Conservation (phyloP, 1,140 invertebrate species). For the Apis florea region DNA sequence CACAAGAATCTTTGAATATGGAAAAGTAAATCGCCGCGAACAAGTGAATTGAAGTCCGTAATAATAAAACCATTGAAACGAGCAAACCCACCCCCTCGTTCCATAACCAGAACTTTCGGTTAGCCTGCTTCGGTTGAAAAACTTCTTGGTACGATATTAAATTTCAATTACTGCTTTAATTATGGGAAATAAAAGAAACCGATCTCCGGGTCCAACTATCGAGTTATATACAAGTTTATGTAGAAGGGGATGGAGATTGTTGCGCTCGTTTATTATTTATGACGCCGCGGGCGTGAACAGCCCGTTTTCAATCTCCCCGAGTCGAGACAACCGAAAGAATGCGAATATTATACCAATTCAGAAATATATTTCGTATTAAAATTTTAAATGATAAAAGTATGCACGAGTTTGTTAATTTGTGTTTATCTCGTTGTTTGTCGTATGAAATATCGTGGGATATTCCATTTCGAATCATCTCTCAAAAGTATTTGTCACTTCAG, state of each 20-base stretch:
- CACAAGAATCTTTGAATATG: background rate
- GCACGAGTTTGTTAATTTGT: too few relatives aligned
- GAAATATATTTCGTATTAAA: too few relatives aligned
- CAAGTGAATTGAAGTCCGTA: slow-evolving; percentile 67
- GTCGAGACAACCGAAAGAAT: too few relatives aligned
- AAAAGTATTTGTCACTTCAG: too few relatives aligned
- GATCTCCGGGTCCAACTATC: background rate
- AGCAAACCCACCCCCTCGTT: slow-evolving; percentile 62
- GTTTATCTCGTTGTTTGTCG: too few relatives aligned
- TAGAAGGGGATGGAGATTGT: slow-evolving; percentile 8
- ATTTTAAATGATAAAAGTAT: too few relatives aligned
- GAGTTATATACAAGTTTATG: too few relatives aligned
- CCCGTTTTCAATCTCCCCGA: slow-evolving; percentile 15
- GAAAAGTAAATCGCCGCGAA: background rate
- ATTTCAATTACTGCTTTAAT: slow-evolving; percentile 76
- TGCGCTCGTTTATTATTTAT: slow-evolving; percentile 67
- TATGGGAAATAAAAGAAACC: slow-evolving; percentile 69
- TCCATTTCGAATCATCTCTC: too few relatives aligned
- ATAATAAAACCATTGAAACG: slow-evolving; percentile 59
- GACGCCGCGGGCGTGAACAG: slow-evolving; percentile 32
- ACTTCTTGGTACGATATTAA: slow-evolving; percentile 74
- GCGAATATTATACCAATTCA: too few relatives aligned
- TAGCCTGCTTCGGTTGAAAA: slow-evolving; percentile 49
- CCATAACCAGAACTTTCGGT: slow-evolving; percentile 6
- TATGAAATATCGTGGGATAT: too few relatives aligned